These are phyloP conservation scores for Macrophya alboannulata DNA, from an alignment of 2,888 invertebrate genomes.

Conservation along the genomic window DNA sequence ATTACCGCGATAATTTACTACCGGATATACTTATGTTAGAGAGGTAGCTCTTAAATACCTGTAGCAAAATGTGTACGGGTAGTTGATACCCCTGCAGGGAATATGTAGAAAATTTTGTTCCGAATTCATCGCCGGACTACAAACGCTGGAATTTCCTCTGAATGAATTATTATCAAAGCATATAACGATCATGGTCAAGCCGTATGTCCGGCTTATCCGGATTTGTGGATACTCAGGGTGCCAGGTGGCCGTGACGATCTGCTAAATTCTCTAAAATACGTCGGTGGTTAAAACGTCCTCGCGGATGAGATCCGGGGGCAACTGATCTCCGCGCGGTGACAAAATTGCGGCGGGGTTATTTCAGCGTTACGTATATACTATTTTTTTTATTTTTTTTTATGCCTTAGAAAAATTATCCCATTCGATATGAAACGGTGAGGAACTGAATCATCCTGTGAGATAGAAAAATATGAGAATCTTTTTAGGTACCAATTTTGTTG, in stretches of 20 bases:
- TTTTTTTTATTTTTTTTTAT: not conserved
- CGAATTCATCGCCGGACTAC: not conserved
- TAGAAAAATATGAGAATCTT: conserved; percentile 5
- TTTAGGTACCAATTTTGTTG: not conserved
- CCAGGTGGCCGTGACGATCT: conserved; percentile 12
- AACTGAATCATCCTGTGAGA: not conserved
- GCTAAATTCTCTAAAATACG: conserved; percentile 13
- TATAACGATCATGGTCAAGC: conserved; percentile 1
- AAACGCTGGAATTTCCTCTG: not conserved
- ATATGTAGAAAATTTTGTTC: not conserved
- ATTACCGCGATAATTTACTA: conserved; percentile 2
- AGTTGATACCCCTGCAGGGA: no score
- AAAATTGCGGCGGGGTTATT: not conserved
- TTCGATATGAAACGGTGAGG: not conserved
- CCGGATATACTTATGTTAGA: not conserved
- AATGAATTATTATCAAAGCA: conserved; percentile 5
- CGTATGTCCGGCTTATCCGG: conserved; percentile 16
- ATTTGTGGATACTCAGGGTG: not conserved
- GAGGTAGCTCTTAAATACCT: not conserved
- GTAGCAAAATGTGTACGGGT: not conserved
- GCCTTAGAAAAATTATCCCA: not conserved
- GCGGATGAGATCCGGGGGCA: not conserved
- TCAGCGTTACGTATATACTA: not conserved
- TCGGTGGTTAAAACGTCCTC: conserved; percentile 11
- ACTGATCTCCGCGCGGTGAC: not conserved